Percentiles rank a stretch among this genome's conserved stretches.
phyloP scores from a whole-genome alignment of 2,113 vertebrate species.

The Chrysemys picta region DNA sequence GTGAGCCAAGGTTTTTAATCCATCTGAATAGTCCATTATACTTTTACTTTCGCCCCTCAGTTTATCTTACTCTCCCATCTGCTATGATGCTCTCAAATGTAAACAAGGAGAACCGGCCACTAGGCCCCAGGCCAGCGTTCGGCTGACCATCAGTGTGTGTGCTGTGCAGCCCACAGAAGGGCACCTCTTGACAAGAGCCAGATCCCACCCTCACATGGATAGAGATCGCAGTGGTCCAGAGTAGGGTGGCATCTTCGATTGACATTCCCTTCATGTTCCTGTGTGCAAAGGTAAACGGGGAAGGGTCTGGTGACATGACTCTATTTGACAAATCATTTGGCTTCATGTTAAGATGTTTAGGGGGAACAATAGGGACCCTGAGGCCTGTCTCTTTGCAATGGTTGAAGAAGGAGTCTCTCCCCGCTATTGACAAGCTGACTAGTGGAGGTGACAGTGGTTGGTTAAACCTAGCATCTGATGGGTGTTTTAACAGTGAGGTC shows the following conservation, averaged over 20 bases:
- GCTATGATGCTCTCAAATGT: too few species aligned
- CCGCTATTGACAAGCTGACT: neutral
- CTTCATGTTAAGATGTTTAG: neutral
- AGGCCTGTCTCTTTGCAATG: neutral
- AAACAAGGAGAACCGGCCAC: neutral
- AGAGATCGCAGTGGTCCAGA: neutral
- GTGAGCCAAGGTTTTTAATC: neutral
- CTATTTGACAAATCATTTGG: neutral
- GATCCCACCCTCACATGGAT: neutral
- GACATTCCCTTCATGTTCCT: too few species aligned
- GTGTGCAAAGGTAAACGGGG: too few species aligned
- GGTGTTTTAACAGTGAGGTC: fast-evolving
- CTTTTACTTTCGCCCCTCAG: too few species aligned
- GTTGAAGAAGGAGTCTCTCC: neutral
- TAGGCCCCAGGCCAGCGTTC: neutral
- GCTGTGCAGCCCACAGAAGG: too few species aligned
- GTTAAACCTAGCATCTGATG: neutral
- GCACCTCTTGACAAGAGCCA: neutral
- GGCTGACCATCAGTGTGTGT: too few species aligned
- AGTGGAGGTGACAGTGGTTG: neutral
- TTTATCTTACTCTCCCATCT: neutral
- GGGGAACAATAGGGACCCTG: neutral
- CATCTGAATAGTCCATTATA: neutral
- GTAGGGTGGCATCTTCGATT: neutral
- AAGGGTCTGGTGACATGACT: too few species aligned